Evolutionary conservation across 2,888 invertebrate genomes (phyloP), one percentile per base, ranked within the genome.

Genomic region (Drosophila melanocephala): DNA sequence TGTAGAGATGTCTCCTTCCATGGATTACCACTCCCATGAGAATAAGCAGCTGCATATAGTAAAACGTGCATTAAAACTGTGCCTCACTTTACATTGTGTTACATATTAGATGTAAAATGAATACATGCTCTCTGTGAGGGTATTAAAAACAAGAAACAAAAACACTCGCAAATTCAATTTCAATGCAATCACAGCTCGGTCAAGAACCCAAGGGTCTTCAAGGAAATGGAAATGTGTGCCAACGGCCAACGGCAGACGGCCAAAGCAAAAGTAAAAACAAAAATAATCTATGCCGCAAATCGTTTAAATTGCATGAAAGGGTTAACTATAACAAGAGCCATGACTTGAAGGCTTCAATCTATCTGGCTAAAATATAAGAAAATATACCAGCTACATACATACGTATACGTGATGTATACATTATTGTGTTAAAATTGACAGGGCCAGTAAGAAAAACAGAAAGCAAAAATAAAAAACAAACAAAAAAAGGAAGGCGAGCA

Each of bases 211-310:
- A 32, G 35, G 52, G 61, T 42, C 55, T 28, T 30, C 19, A 39
- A 51, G 22, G 52, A 55, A 22, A 44, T 37, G 30, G 69, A 57
- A 69, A 35, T 67, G 62, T 77, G 65, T 74, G 72, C 71, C 66
- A 74, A 26, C 7, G 56, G 72, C 71, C 65, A 73, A 22, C 22
- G 47, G 47, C 59, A 70, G 22, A 7, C 4, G 65, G 56, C 37
- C 60, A 59, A 68, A 50, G 42, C 47, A 52, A 55, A 39, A 28
- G 50, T 37, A 42, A 67, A 60, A 51, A 39, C 55, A 59, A 77
- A 82, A 87, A 73, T 77, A 84, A 90, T 82, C 84, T 80, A 86
- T 84, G 75, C 77, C 73, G 75, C 55, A 85, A 88, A 86, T 79
- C 77, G 83, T 71, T 73, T 52, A 71, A 72, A 75, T 67, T 72